These are phyloP conservation scores for Merops nubicus DNA, from an alignment of 2,113 vertebrate species.

Conservation along the genomic window DNA sequence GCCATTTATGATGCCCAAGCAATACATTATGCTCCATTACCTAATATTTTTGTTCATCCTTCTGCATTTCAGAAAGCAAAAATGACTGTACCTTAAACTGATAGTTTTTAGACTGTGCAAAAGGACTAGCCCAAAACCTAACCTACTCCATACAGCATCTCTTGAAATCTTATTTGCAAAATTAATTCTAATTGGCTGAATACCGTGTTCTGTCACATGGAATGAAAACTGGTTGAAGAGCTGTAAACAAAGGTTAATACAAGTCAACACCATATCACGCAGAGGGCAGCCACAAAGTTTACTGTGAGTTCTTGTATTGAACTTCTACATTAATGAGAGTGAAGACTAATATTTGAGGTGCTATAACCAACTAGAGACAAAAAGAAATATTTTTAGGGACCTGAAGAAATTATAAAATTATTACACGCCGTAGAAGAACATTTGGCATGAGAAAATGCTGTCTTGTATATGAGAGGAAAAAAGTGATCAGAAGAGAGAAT, in stretches of 20 bases:
- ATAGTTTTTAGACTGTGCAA: not conserved
- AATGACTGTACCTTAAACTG: not conserved
- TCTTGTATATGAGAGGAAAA: not conserved
- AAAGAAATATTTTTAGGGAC: not conserved
- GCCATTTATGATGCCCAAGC: slow-evolving; percentile 1
- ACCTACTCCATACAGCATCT: not conserved
- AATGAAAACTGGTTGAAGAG: slow-evolving; percentile 44
- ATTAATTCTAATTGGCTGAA: slow-evolving; percentile 61
- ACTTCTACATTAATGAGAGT: not conserved
- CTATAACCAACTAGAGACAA: not conserved
- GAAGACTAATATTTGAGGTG: not conserved
- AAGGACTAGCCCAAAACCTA: not conserved
- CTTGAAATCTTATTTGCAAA: slow-evolving; percentile 36
- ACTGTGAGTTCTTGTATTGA: not conserved
- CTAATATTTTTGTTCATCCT: slow-evolving; percentile 29
- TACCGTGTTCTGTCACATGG: not conserved
- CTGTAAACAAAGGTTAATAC: slow-evolving; percentile 42
- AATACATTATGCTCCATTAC: slow-evolving; percentile 13
- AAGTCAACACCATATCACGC: not conserved
- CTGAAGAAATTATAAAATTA: not conserved
- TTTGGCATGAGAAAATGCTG: not conserved
- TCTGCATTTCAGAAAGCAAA: slow-evolving; percentile 22
- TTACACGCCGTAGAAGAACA: not conserved
- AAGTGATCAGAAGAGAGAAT: not conserved
- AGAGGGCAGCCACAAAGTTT: not conserved